These are phyloP conservation scores for Menidia beryllina DNA, from an alignment of 2,113 vertebrate genomes.

Conservation along the genomic window DNA sequence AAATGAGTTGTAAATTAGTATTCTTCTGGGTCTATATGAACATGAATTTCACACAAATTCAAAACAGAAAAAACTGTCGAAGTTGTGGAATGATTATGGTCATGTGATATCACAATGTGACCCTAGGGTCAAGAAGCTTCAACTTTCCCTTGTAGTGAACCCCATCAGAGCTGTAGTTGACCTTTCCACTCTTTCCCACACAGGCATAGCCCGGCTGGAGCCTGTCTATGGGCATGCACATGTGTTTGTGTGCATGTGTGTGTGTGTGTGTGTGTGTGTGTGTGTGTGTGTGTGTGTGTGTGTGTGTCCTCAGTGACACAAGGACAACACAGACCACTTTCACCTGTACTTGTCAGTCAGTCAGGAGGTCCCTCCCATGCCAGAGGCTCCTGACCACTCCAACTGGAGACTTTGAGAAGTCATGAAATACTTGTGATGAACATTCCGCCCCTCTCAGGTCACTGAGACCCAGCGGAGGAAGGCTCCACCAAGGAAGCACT, in stretches of 20 bases:
- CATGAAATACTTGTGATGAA: constrained; percentile 56
- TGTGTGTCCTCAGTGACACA: constrained; percentile 59
- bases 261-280: constrained; percentile 40
- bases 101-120: constrained; percentile 19
- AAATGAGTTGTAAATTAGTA: background rate
- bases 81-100: constrained; percentile 1
- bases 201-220: constrained; percentile 66
- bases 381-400: constrained; percentile 24
- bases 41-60: background rate
- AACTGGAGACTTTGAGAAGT: constrained; percentile 48
- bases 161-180: constrained; percentile 63
- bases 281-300: constrained; percentile 39
- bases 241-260: constrained; percentile 41
- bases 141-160: constrained; percentile 57
- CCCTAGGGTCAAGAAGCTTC: constrained; percentile 19
- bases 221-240: constrained; percentile 46
- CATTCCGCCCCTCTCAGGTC: constrained; percentile 67
- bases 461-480: constrained; percentile 53
- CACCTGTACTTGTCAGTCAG: constrained; percentile 81
- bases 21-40: background rate
- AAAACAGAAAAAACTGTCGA: background rate
- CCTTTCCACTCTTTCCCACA: constrained; percentile 63
- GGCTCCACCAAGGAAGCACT: constrained; percentile 7
- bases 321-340: constrained; percentile 66
- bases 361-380: constrained; percentile 44